Conservation (phyloP, 2,888 invertebrate species). For the Morpho deidamia region DNA sequence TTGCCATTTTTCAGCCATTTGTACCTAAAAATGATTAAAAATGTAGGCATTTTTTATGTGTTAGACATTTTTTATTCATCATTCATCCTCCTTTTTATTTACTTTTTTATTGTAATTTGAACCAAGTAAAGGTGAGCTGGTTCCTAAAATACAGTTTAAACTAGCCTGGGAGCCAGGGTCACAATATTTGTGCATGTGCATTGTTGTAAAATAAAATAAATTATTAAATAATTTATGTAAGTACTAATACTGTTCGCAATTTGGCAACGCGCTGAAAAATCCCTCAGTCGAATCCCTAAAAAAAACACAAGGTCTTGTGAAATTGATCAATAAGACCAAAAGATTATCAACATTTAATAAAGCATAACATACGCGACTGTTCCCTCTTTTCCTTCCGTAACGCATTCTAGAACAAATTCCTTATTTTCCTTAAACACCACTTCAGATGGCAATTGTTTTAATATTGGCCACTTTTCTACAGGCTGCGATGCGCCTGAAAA, state of each 20-base stretch:
- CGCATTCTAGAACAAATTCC: slow-evolving; percentile 41
- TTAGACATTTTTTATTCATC: too few relatives aligned
- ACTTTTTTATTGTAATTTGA: too few relatives aligned
- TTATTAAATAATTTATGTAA: too few relatives aligned
- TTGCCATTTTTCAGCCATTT: slow-evolving; percentile 51
- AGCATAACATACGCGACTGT: slow-evolving; percentile 32
- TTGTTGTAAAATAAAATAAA: too few relatives aligned
- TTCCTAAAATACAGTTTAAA: too few relatives aligned
- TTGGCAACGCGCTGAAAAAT: neutral
- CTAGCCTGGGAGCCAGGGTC: too few relatives aligned
- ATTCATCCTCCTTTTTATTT: too few relatives aligned
- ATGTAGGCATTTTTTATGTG: too few relatives aligned
- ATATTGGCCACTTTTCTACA: slow-evolving; percentile 33
- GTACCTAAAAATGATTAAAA: slow-evolving; percentile 36
- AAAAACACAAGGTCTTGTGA: neutral
- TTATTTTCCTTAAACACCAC: slow-evolving; percentile 39
- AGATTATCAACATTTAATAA: neutral
- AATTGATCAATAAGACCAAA: neutral
- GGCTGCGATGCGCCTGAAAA: slow-evolving; percentile 35
- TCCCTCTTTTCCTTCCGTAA: slow-evolving; percentile 32
- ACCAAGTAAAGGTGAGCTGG: too few relatives aligned
- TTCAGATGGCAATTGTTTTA: slow-evolving; percentile 37
- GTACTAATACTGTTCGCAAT: neutral
- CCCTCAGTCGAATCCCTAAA: neutral
- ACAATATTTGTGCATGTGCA: too few relatives aligned